A percentile compares a stretch with the other conserved stretches of the same genome.
Evolutionary conservation across 2,113 vertebrate species (phyloP).

Genomic region (Engraulis encrasicolus): DNA sequence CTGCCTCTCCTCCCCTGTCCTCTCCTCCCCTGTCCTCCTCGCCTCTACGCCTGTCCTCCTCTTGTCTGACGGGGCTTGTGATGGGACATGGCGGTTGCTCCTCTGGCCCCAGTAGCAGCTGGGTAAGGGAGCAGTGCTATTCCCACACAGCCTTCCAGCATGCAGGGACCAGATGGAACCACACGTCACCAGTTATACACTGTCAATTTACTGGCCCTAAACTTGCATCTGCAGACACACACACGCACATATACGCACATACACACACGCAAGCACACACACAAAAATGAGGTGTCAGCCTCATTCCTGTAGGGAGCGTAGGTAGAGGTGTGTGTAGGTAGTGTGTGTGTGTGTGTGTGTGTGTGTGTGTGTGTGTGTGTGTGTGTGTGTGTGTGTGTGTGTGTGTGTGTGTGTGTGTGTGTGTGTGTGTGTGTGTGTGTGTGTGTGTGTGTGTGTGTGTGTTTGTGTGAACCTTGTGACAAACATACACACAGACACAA

Average conservation of each 20-base stretch:
- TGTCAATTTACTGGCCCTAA: slow-evolving; percentile 40
- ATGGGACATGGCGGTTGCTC: not conserved
- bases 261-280: not conserved
- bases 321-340: no score
- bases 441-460: not conserved
- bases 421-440: not conserved
- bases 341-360: not conserved
- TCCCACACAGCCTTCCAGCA: slow-evolving; percentile 53
- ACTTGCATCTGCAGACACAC: not conserved
- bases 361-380: not conserved
- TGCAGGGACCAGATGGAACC: slow-evolving; percentile 61
- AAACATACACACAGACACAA: not conserved
- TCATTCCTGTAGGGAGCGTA: not conserved
- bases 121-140: slow-evolving; percentile 44
- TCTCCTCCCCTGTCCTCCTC: no score
- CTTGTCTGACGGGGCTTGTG: not conserved
- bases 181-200: slow-evolving; percentile 48
- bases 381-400: not conserved
- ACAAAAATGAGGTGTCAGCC: not conserved
- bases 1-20: no score
- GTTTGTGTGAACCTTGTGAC: not conserved
- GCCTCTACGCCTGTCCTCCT: no score
- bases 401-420: not conserved
- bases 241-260: not conserved
- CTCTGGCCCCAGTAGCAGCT: slow-evolving; percentile 47